A percentile compares a stretch with the other conserved stretches of the same genome.
Conservation (phyloP, 2,797 vertebrate genomes). For the Adrianichthys oophorus region DNA sequence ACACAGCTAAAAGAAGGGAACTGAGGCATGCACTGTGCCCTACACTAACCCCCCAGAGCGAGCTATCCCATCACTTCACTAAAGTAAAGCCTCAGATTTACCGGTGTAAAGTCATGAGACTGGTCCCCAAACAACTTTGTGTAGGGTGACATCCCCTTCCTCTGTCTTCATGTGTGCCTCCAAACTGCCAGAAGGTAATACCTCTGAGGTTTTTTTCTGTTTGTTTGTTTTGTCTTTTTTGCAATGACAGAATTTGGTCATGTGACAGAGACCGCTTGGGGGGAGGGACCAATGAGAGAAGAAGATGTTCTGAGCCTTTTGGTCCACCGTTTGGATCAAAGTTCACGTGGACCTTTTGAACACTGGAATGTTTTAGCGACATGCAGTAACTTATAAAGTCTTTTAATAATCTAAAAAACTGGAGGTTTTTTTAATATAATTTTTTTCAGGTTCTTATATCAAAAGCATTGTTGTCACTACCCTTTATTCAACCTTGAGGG, state of each 20-base stretch:
- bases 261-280: slow-evolving; percentile 37
- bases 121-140: slow-evolving; percentile 1
- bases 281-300: slow-evolving; percentile 22
- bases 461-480: slow-evolving; percentile 33
- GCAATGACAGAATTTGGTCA: slow-evolving; percentile 48
- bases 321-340: slow-evolving; percentile 37
- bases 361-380: slow-evolving; percentile 70
- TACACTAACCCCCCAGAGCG: slow-evolving; percentile 20
- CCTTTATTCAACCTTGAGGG: slow-evolving; percentile 28
- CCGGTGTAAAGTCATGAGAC: not conserved
- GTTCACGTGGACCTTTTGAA: slow-evolving; percentile 44
- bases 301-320: slow-evolving; percentile 27
- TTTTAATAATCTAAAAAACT: slow-evolving; percentile 42
- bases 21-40: slow-evolving; percentile 46
- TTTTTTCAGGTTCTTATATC: slow-evolving; percentile 25
- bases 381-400: slow-evolving; percentile 28
- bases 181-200: slow-evolving; percentile 66
- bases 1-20: slow-evolving; percentile 74
- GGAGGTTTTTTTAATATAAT: slow-evolving; percentile 36
- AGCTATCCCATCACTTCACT: not conserved
- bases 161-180: slow-evolving; percentile 66
- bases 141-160: slow-evolving; percentile 38
- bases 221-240: slow-evolving; percentile 42
- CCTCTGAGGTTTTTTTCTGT: slow-evolving; percentile 20
- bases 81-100: not conserved